These are phyloP conservation scores for Andrena camellia DNA, from an alignment of 2,888 invertebrate genomes.

Conservation along the genomic window DNA sequence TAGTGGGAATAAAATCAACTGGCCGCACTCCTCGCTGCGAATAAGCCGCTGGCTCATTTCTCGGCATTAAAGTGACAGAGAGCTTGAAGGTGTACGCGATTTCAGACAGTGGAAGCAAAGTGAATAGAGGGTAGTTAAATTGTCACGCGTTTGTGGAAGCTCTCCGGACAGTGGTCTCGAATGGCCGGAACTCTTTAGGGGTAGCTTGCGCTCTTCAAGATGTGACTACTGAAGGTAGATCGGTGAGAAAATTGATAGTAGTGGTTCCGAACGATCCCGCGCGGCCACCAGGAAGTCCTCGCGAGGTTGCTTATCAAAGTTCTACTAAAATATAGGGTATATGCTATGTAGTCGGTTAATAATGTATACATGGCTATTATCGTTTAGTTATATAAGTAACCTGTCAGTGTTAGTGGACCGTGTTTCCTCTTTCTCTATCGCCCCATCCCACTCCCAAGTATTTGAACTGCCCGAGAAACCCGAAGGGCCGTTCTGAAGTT, in stretches of 20 bases:
- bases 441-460: conserved; percentile 4
- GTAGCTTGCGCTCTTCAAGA: not conserved
- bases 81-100: not conserved
- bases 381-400: conserved; percentile 79
- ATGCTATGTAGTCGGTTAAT: conserved; percentile 81
- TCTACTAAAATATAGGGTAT: conserved; percentile 84
- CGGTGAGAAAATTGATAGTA: not conserved
- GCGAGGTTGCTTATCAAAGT: conserved; percentile 77
- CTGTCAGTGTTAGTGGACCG: conserved; percentile 79
- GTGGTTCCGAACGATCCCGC: conserved; percentile 22
- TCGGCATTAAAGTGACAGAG: not conserved
- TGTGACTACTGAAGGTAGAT: not conserved
- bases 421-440: conserved; percentile 67
- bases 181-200: not conserved
- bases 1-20: not conserved
- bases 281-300: conserved; percentile 67
- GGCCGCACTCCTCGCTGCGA: not conserved
- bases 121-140: no score
- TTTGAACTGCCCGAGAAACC: conserved; percentile 20
- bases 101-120: not conserved
- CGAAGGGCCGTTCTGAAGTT: conserved; percentile 20
- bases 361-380: conserved; percentile 81
- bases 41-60: not conserved
- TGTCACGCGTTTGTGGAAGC: not conserved
- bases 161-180: not conserved